Evolutionary conservation across 2,888 invertebrate genomes (phyloP), one percentile per base, ranked within the genome.

Genomic region (Tanytarsus gracilentus): DNA sequence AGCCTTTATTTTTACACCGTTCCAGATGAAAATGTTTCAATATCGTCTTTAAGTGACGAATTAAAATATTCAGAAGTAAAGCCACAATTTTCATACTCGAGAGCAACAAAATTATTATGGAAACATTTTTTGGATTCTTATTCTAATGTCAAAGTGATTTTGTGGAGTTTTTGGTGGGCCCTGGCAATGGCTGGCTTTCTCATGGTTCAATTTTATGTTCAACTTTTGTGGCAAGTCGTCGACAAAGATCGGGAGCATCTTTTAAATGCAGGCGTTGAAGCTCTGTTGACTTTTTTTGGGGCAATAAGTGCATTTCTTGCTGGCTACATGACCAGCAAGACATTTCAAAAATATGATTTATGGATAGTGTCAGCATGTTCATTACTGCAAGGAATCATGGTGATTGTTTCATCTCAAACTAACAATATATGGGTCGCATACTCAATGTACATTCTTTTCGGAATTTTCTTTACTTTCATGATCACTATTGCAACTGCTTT

Each of bases 401-500:
- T 82, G 50, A 71, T 84, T 64, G 62, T 80, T 0, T 78, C 80
- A 59, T 79, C 84, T 0, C 74, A 73, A 67, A 76, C 81, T 1
- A 67, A 73, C 0, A 76, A 79, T 65, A 78, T 91, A 49, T 81
- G 82, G 72, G 74, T 85, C 9, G 83, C 88, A 7, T 95, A 94
- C 71, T 75, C 75, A 0, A 82, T 83, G 1, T 93, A 92, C 66
- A 77, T 91, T 9, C 67, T 83, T 4, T 86, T 86, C 73, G 84
- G 88, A 16, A 81, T 83, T 26, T 76, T 89, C 44, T 94, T 85
- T 70, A 88, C 92, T 65, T 86, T 87, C 66, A 82, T 84, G 64
- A 85, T 89, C 62, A 90, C 91, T 0, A 76, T 89, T 61, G 84
- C 88, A 9, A 93, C 92, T 71, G 85, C 87, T 50, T 91, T 93